Percentiles rank a stretch among this genome's conserved stretches.
These are phyloP conservation scores for Lordiphosa stackelbergi DNA, from an alignment of 1,140 invertebrate genomes.

Conservation along the genomic window DNA sequence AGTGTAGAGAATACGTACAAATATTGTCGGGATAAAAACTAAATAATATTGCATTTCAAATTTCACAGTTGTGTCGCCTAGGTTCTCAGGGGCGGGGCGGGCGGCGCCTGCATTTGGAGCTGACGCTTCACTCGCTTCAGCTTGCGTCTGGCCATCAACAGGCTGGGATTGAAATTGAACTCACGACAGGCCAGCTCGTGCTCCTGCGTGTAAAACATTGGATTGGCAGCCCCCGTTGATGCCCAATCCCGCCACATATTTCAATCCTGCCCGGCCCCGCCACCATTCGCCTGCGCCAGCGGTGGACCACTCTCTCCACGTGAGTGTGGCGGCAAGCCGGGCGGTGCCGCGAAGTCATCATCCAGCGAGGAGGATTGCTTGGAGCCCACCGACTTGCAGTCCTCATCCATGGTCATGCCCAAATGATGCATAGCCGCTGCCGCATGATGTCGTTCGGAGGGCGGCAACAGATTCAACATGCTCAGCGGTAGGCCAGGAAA, in stretches of 20 bases:
- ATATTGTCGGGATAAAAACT: slow-evolving; percentile 24
- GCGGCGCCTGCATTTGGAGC: slow-evolving; percentile 40
- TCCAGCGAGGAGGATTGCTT: slow-evolving; percentile 83
- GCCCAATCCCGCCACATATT: slow-evolving; percentile 77
- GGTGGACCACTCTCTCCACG: slow-evolving; percentile 37
- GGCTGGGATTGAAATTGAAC: slow-evolving; percentile 64
- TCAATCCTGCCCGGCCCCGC: slow-evolving; percentile 81
- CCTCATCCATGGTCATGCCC: slow-evolving; percentile 80
- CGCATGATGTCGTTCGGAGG: slow-evolving; percentile 81
- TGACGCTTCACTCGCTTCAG: slow-evolving; percentile 57
- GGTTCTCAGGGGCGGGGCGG: slow-evolving; percentile 37
- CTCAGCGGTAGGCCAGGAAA: slow-evolving; percentile 88
- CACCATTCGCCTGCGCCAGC: slow-evolving; percentile 82
- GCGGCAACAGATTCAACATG: slow-evolving; percentile 89
- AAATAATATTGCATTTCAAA: slow-evolving; percentile 58
- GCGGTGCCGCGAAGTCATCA: slow-evolving; percentile 78
- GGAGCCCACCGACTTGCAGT: slow-evolving; percentile 82
- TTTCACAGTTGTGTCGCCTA: slow-evolving; percentile 47
- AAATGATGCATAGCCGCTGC: slow-evolving; percentile 77
- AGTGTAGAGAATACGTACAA: slow-evolving; percentile 21
- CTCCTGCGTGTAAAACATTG: slow-evolving; percentile 67
- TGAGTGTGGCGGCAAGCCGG: slow-evolving; percentile 70
- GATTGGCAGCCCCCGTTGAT: slow-evolving; percentile 58
- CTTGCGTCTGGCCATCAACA: slow-evolving; percentile 62
- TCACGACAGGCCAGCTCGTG: slow-evolving; percentile 49